phyloP scores from a whole-genome alignment of 2,888 invertebrate genomes.

The Tethea ocularis region DNA sequence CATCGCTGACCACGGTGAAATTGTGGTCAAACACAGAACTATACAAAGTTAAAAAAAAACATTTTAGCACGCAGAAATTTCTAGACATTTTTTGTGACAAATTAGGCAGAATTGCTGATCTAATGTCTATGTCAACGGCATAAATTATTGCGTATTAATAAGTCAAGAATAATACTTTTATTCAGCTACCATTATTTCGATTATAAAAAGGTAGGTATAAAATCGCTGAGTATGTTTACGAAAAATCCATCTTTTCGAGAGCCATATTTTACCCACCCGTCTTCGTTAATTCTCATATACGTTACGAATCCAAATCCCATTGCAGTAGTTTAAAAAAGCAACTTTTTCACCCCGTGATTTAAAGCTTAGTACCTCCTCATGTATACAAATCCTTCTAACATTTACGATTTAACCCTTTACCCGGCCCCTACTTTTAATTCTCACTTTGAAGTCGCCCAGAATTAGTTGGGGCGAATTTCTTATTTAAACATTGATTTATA shows the following conservation, averaged over 20 bases:
- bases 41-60: too few relatives aligned
- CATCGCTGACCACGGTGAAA: too few relatives aligned
- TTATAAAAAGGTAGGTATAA: too few relatives aligned
- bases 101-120: too few relatives aligned
- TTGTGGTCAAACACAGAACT: too few relatives aligned
- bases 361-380: constrained; percentile 13
- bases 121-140: too few relatives aligned
- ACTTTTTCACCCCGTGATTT: constrained; percentile 11
- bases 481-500: constrained; percentile 73
- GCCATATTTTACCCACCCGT: constrained; percentile 1
- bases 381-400: constrained; percentile 17
- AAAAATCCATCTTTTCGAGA: not conserved
- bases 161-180: too few relatives aligned
- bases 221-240: not conserved
- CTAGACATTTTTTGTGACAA: too few relatives aligned
- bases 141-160: too few relatives aligned
- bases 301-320: constrained; percentile 22
- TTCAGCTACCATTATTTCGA: too few relatives aligned
- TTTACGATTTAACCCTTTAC: constrained; percentile 48
- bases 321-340: constrained; percentile 29
- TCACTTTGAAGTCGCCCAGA: constrained; percentile 70
- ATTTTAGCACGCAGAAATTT: too few relatives aligned
- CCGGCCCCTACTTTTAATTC: constrained; percentile 47
- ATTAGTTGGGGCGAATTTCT: constrained; percentile 74
- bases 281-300: constrained; percentile 21